phyloP scores from a whole-genome alignment of 2,888 invertebrate genomes.

The Hesperia comma region DNA sequence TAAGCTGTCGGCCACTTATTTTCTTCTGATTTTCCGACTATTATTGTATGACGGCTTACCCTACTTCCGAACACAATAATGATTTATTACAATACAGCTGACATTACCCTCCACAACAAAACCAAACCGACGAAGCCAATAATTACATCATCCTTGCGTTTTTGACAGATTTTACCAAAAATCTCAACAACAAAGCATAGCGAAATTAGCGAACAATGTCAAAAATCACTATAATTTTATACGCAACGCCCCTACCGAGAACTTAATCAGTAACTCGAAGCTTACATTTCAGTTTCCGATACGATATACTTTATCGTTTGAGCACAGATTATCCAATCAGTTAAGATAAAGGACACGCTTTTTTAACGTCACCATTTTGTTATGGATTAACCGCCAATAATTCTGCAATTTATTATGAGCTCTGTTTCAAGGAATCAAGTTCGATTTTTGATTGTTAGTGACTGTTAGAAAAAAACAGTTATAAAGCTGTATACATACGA shows the following conservation, averaged over 20 bases:
- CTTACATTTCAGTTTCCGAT: conserved; percentile 82
- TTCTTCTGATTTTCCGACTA: too few species aligned
- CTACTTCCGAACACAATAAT: not conserved
- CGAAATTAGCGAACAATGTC: conserved; percentile 72
- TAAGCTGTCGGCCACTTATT: too few species aligned
- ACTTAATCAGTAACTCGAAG: conserved; percentile 77
- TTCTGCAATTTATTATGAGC: conserved; percentile 55
- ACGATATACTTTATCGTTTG: conserved; percentile 80
- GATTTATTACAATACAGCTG: not conserved
- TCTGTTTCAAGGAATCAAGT: conserved; percentile 49
- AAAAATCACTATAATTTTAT: conserved; percentile 81
- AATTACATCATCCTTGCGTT: conserved; percentile 70
- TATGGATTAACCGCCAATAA: conserved; percentile 58
- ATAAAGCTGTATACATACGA: conserved; percentile 57
- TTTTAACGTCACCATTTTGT: conserved; percentile 59
- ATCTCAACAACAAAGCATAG: conserved; percentile 69
- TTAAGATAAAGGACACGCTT: conserved; percentile 83
- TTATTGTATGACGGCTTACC: not conserved
- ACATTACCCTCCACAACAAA: conserved; percentile 2
- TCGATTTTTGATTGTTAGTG: conserved; percentile 43
- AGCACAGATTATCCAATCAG: conserved; percentile 84
- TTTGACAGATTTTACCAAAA: conserved; percentile 76
- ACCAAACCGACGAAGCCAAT: conserved; percentile 67
- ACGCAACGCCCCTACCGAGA: conserved; percentile 68
- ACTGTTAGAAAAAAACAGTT: conserved; percentile 50